A percentile compares a stretch with the other conserved stretches of the same genome.
phyloP scores from a whole-genome alignment of 2,113 vertebrate species.

The Zonotrichia leucophrys region DNA sequence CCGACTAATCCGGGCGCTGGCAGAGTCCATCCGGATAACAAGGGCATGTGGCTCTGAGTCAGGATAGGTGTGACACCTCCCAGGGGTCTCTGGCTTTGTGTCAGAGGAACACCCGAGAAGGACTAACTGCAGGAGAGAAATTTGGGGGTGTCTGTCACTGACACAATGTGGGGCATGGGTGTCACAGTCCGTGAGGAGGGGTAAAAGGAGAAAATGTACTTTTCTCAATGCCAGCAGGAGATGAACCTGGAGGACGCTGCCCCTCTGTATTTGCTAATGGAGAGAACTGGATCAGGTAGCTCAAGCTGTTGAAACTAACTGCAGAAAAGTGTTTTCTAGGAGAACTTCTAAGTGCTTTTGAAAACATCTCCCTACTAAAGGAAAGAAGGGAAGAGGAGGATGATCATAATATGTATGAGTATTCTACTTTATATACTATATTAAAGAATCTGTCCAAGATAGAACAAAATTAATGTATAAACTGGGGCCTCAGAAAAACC shows the following conservation, averaged over 20 bases:
- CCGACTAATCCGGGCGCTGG: not conserved
- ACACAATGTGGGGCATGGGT: accelerated
- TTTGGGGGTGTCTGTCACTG: not conserved
- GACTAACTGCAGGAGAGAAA: not conserved
- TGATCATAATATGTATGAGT: not conserved
- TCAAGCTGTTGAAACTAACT: not conserved
- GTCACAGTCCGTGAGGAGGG: not conserved
- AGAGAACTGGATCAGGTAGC: not conserved
- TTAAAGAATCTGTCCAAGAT: not conserved
- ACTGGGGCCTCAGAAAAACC: not conserved
- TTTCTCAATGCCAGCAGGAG: not conserved
- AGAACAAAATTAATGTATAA: not conserved
- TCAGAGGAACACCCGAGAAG: not conserved
- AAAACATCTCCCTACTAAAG: not conserved
- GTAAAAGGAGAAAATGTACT: not conserved
- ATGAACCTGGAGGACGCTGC: not conserved
- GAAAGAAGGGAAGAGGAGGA: not conserved
- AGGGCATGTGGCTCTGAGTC: not conserved
- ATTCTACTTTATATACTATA: not conserved
- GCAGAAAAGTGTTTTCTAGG: not conserved
- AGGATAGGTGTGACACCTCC: accelerated
- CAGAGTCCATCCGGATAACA: not conserved
- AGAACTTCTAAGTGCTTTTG: not conserved
- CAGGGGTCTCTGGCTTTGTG: accelerated
- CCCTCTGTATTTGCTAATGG: not conserved